Base-by-base conservation (phyloP, 2,888 invertebrate genomes). In the Hyposoter didymator region DNA sequence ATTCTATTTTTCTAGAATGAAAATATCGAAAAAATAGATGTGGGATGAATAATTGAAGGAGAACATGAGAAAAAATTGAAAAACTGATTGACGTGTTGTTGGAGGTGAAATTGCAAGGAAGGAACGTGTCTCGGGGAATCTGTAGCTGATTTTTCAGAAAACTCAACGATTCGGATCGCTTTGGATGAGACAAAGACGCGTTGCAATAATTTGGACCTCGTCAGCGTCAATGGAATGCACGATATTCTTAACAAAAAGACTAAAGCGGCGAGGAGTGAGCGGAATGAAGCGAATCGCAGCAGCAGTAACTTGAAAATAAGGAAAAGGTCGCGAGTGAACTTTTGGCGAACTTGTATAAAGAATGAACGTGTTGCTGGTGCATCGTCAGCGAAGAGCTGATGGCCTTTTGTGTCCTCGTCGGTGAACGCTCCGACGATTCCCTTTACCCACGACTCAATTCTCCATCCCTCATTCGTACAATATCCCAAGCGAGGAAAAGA, bases 331-430 rank as follows among this genome's bases (percentile, higher is more conserved):
- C 70, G 70, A 66, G 39, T 79, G 75, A 85, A 79, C 79, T 85
- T 85, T 85, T 85, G 64, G 84, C 69, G 76, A 85, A 79, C 66
- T 39, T 67, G 78, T 22, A 39, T 19, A 43, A 69, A 67, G n/a
- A 19, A 19, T n/a, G 70, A 72, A 69, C 73, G 47, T 62, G 35
- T 59, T 59, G 32, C 32, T 69, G 62, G 22, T 28, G 32, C n/a
- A 74, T 69, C 70, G 79, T 49, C 67, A 49, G 59, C 84, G 39
- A 70, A 10, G 35, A 47, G 70, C 74, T 78, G 66, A 47, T 85
- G 85, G 85, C 85, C 85, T 85, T 85, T 85, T 85, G 85, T 85
- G 82, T 76, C 72, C 66, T 49, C 78, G 59, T 73, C 82, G 79
- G 64, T 75, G 85, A 85, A 82, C 85, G 79, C 85, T 79, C 79